Evolutionary conservation across 1,140 invertebrate genomes (phyloP).

Genomic region (Drosophila quadrilineata): DNA sequence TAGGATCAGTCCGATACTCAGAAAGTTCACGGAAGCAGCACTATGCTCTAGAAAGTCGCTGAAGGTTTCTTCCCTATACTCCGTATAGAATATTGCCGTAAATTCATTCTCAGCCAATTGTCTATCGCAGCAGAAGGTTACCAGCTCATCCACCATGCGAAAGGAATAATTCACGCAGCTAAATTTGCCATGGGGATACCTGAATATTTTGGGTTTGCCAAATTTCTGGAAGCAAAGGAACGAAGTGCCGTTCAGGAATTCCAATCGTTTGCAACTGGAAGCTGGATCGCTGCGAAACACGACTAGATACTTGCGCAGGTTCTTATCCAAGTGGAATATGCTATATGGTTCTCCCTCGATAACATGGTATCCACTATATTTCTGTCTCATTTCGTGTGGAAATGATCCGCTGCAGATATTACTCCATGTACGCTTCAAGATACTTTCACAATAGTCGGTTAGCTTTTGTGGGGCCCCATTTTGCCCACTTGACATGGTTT

Average conservation of each 20-base stretch:
- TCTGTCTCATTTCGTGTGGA: neutral
- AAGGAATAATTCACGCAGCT: conserved; percentile 1
- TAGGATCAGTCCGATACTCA: no score
- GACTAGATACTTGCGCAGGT: neutral
- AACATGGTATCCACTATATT: conserved; percentile 10
- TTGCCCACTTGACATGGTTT: neutral
- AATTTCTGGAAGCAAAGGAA: no score
- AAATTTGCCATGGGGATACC: neutral
- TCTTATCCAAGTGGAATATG: neutral
- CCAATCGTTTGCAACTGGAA: neutral
- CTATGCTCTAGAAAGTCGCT: neutral
- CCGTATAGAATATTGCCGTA: conserved; percentile 10
- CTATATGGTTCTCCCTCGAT: neutral
- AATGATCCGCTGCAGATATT: conserved; percentile 1
- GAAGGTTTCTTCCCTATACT: neutral
- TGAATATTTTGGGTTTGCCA: neutral
- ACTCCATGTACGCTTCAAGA: neutral
- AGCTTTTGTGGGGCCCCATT: neutral
- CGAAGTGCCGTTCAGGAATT: neutral
- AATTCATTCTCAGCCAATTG: neutral
- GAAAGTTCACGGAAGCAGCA: no score
- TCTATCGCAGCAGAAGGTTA: neutral
- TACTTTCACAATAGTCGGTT: neutral
- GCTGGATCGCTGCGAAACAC: neutral
- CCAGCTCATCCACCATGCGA: conserved; percentile 13